Base-by-base conservation (phyloP, 2,113 vertebrate species). In the Silurus meridionalis region DNA sequence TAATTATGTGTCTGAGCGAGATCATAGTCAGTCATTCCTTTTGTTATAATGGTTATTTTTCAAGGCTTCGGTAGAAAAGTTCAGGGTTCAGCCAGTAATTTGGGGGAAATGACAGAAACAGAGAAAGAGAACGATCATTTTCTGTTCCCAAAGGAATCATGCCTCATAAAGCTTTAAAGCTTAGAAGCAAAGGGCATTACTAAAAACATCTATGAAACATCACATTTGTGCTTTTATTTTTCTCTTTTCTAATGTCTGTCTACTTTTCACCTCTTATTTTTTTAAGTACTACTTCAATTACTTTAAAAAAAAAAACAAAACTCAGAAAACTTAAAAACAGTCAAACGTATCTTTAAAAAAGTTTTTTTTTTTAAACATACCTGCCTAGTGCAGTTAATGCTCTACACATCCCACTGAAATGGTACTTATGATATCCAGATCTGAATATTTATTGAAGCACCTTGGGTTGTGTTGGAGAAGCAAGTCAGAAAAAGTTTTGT, bases 11-110 rank as follows among this genome's bases (percentile, higher is more conserved):
- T 77, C 69, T 53, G 66, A 79, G 64, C 8, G 75, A 61, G 67
- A 57, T 4, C 55, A 37, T 66, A 83, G 14, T 2, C n/a, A 14
- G 50, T 79, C 79, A 67, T 78, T 57, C 37, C 50, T 23, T 57
- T 61, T 78, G 19, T 82, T 69, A 77, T 66, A 82, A 58, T 66
- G 2, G 7, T 81, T 67, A 72, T 23, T 78, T 69, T 23, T 74
- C 5, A 81, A 55, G 19, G 19, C n/a, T 72, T 7, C 37, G 28
- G 37, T 74, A 46, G 23, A 63, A 52, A 75, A 80, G 55, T 25
- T 10, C 58, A 25, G 66, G 52, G 58, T 82, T 60, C 78, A 60
- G 78, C 57, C 78, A 61, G 57, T 80, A 61, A 61, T 61, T 17
- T 80, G 57, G 10, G 5, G 0, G 4, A 60, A 28, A 61, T 80